phyloP scores from a whole-genome alignment of 2,888 invertebrate species.

The Scaptomyza polygonia region DNA sequence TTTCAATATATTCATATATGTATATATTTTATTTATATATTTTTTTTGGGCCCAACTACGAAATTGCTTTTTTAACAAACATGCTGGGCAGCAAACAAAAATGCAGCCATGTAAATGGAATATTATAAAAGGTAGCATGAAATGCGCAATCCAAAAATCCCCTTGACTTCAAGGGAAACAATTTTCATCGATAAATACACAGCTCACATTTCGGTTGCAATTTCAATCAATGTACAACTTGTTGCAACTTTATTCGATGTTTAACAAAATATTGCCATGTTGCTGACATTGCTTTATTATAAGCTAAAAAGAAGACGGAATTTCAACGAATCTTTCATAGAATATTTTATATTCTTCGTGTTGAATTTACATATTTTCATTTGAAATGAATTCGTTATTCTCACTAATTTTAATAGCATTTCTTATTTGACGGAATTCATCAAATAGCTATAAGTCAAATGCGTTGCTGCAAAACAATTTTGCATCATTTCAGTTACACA shows the following conservation, averaged over 20 bases:
- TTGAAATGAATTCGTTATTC: neutral
- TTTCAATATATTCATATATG: neutral
- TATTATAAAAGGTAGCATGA: conserved; percentile 39
- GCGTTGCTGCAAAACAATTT: conserved; percentile 4
- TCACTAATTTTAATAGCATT: neutral
- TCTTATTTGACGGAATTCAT: conserved; percentile 22
- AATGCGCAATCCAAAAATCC: conserved; percentile 21
- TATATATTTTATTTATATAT: conserved; percentile 9
- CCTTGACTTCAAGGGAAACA: conserved; percentile 13
- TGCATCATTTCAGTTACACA: conserved; percentile 23
- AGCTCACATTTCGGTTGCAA: conserved; percentile 1
- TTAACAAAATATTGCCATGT: neutral
- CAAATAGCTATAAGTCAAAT: conserved; percentile 34
- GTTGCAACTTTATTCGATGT: conserved; percentile 2
- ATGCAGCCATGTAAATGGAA: conserved; percentile 48
- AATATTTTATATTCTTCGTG: neutral
- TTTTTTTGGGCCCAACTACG: too few relatives aligned
- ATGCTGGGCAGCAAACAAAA: conserved; percentile 15
- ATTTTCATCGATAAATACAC: conserved; percentile 4
- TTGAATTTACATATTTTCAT: neutral
- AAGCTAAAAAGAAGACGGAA: neutral
- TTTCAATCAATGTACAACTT: conserved; percentile 3
- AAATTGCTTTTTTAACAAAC: conserved; percentile 61
- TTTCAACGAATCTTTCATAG: too few relatives aligned
- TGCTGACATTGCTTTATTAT: neutral